Evolutionary conservation across 2,888 invertebrate genomes (phyloP).

Genomic region (Therioaphis trifolii): DNA sequence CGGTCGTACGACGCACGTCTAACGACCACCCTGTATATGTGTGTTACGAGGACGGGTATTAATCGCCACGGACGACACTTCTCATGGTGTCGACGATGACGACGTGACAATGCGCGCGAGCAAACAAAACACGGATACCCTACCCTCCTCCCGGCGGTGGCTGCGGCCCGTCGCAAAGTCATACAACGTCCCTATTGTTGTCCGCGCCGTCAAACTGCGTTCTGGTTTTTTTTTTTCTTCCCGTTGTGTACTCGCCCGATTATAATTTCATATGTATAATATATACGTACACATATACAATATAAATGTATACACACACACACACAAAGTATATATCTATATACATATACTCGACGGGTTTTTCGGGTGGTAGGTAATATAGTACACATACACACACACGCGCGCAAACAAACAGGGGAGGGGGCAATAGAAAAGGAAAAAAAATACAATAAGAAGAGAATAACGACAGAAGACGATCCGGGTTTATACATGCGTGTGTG

Average conservation of each 20-base stretch:
- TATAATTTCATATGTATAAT: conserved; percentile 15
- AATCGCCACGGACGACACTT: conserved; percentile 1
- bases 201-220: conserved; percentile 35
- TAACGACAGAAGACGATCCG: background rate
- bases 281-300: background rate
- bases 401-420: background rate
- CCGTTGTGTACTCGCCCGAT: conserved; percentile 33
- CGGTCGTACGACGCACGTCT: too few species aligned
- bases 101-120: conserved; percentile 13
- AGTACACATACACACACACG: background rate
- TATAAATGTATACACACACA: conserved; percentile 1
- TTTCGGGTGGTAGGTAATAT: background rate
- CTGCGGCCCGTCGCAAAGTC: conserved; percentile 9
- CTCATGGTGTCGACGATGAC: background rate
- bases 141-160: background rate
- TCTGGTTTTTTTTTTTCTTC: background rate
- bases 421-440: background rate
- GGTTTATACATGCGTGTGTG: background rate
- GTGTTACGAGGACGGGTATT: conserved; percentile 11
- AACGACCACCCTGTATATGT: background rate
- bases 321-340: background rate
- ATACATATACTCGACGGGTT: background rate
- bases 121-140: background rate
- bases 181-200: conserved; percentile 46
- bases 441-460: background rate